Percentiles rank a stretch among this genome's conserved stretches.
Evolutionary conservation across 2,797 vertebrate species (phyloP).

Genomic region (Psittacula derbiana): DNA sequence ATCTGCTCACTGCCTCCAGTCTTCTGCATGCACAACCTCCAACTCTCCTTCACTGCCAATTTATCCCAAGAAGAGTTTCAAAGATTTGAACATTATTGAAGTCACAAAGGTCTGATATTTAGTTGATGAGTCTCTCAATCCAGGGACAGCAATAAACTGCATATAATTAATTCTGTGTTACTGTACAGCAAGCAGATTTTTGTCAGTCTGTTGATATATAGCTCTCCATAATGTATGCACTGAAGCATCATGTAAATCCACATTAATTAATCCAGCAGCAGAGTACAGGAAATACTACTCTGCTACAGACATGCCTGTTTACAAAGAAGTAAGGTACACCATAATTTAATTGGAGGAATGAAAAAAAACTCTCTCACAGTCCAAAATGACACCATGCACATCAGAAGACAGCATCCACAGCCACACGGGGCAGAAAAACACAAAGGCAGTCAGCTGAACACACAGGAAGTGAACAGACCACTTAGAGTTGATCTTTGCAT

Average conservation of each 20-base stretch:
- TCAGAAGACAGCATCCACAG: neutral
- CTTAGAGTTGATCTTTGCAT: neutral
- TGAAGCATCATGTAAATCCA: neutral
- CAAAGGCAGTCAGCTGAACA: neutral
- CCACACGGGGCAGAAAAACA: neutral
- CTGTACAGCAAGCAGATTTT: neutral
- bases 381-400: neutral
- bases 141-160: neutral
- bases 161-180: neutral
- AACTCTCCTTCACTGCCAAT: neutral
- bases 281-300: neutral
- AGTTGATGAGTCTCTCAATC: neutral
- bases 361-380: neutral
- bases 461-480: neutral
- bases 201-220: neutral
- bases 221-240: rapidly evolving
- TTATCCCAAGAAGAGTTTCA: neutral
- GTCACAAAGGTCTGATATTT: neutral
- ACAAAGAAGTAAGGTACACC: neutral
- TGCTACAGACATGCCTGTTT: neutral
- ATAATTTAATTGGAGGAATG: neutral
- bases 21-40: rapidly evolving
- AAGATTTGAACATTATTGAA: neutral
- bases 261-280: neutral
- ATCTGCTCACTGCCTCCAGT: neutral